Evolutionary conservation across 2,797 vertebrate species (phyloP).

Genomic region (Peromyscus aztecus): DNA sequence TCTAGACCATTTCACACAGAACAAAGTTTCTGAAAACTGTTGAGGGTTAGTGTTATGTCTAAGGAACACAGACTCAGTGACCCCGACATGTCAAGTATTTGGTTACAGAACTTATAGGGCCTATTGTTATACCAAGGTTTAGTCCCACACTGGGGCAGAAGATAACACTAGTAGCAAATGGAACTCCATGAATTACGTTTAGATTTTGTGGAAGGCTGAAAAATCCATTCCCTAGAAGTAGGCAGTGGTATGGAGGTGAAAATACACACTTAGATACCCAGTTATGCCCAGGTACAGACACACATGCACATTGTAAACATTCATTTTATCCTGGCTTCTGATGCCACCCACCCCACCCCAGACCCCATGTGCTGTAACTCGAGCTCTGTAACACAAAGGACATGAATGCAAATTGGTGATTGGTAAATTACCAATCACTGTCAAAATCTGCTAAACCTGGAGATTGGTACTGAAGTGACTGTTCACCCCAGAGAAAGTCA

Average conservation of each 20-base stretch:
- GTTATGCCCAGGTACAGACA: neutral
- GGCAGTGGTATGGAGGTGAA: neutral
- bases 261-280: neutral
- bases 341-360: neutral
- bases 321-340: constrained; percentile 1
- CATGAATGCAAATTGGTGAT: neutral
- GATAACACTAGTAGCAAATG: neutral
- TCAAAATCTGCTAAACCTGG: constrained; percentile 30
- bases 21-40: constrained; percentile 37
- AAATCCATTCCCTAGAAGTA: neutral
- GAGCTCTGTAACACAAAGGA: neutral
- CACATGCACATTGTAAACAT: neutral
- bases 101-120: neutral
- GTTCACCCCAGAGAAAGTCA: neutral
- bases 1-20: neutral
- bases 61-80: neutral
- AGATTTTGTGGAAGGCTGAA: neutral
- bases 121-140: constrained; percentile 10
- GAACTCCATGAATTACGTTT: neutral
- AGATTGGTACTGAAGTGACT: constrained; percentile 32
- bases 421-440: neutral
- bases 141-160: neutral
- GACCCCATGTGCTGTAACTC: neutral
- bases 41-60: neutral
- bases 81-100: neutral